A percentile compares a stretch with the other conserved stretches of the same genome.
Conservation (phyloP, 2,888 invertebrate genomes). For the Orthonychiurus folsomi region DNA sequence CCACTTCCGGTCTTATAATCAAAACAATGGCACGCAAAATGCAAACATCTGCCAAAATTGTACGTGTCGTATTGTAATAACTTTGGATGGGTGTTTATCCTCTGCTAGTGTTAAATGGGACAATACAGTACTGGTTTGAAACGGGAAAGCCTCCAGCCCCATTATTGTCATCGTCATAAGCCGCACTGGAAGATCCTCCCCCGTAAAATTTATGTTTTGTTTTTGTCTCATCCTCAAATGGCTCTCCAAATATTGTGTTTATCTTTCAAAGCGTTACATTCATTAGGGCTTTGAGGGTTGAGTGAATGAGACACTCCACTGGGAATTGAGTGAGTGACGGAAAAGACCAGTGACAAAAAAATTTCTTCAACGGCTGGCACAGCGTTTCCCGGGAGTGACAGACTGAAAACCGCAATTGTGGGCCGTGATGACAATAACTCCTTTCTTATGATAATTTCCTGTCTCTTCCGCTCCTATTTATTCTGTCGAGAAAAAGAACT, state of each 20-base stretch:
- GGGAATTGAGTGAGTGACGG: not conserved
- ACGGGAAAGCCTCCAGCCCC: too few species aligned
- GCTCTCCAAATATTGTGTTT: constrained; percentile 30
- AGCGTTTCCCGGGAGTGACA: not conserved
- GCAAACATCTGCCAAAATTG: too few species aligned
- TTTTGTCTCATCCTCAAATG: constrained; percentile 25
- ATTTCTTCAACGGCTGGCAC: not conserved
- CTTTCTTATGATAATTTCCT: not conserved
- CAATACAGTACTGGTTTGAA: too few species aligned
- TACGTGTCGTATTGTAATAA: too few species aligned
- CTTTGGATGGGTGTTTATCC: too few species aligned
- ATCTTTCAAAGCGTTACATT: constrained; percentile 33
- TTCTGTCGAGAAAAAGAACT: constrained; percentile 13
- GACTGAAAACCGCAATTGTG: not conserved
- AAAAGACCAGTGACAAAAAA: not conserved
- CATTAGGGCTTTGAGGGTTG: constrained; percentile 17
- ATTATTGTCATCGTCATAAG: too few species aligned
- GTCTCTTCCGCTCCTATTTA: not conserved
- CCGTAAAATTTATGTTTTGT: constrained; percentile 29
- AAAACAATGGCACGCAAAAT: too few species aligned
- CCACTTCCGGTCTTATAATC: too few species aligned
- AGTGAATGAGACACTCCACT: not conserved
- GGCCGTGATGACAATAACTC: not conserved
- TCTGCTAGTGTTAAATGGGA: too few species aligned
- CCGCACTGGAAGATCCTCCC: too few species aligned